Evolutionary conservation across 2,113 vertebrate species (phyloP), one percentile per base, ranked within the genome.

Genomic region (Cygnus buccinator): DNA sequence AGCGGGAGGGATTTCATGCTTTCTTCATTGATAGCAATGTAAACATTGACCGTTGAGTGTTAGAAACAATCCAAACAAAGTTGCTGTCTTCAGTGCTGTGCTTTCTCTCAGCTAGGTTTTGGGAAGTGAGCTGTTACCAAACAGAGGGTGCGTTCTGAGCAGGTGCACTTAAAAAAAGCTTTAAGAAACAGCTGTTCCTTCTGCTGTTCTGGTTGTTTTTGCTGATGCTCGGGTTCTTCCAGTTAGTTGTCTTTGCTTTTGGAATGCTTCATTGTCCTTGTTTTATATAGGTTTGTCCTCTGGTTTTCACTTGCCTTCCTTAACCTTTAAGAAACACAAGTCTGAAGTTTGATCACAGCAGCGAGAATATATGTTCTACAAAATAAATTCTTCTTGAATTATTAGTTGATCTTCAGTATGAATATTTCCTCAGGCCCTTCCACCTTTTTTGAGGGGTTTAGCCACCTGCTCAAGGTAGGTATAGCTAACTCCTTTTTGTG

Each of bases 1-100:
- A 33, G 28, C 44, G 48, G 35, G 21, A 65, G 5, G 13, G 4
- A 1, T 79, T 79, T 76, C 26, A 39, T 14, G 17, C 37, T 75
- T 59, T 67, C 28, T 21, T 31, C 4, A 0, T 0, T 44, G 29
- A 77, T 66, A 44, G 12, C 0, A 1, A 12, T 28, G 22, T 48
- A 28, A 37, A 80, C 11, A 2, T 8, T 16, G n/a, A 18, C n/a
- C 59, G 74, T 28, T 33, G n/a, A 28, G 46, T 29, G 52, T 9
- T 59, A 46, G 25, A 46, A 46, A 46, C 46, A 46, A 21, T 46
- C 46, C 46, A 48, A 22, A 48, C 46, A 48, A 48, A 48, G 46
- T 22, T 48, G 20, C 14, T 29, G 17, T 16, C 46, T 59, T 39
- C 55, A 44, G 18, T 70, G 59, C 55, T 89, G 48, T 48, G 33